Evolutionary conservation across 2,113 vertebrate genomes (phyloP).

Genomic region (Macrotis lagotis): DNA sequence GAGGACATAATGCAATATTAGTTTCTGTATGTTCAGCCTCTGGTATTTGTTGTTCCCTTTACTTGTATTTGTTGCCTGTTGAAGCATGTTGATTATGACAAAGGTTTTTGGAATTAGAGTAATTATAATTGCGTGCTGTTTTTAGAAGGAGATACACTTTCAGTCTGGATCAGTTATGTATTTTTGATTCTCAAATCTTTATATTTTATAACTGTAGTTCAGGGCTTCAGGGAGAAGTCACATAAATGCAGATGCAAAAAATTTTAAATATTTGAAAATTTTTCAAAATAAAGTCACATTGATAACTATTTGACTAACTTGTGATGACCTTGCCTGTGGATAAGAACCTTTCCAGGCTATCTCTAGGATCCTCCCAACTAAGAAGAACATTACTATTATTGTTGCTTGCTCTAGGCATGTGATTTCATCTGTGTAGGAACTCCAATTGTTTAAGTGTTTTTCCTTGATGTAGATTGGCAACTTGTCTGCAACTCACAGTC

Average conservation of each 20-base stretch:
- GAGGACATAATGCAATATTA: neutral
- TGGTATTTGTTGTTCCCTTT: neutral
- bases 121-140: conserved; percentile 19
- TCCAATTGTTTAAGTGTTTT: neutral
- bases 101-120: conserved; percentile 21
- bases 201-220: conserved; percentile 35
- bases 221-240: neutral
- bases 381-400: neutral
- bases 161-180: neutral
- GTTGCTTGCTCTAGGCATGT: neutral
- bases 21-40: conserved; percentile 15
- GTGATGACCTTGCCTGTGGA: neutral
- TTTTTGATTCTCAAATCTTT: conserved; percentile 45
- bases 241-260: conserved; percentile 10
- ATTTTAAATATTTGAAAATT: conserved; percentile 48
- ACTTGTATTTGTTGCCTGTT: neutral
- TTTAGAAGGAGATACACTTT: conserved; percentile 51
- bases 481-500: neutral
- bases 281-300: neutral
- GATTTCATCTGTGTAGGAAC: neutral
- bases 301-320: neutral
- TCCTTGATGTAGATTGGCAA: neutral
- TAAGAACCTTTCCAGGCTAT: neutral
- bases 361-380: neutral
- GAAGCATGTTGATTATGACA: conserved; percentile 9